phyloP scores from a whole-genome alignment of 2,797 vertebrate species.

The Cynodonichthys magdalenae region DNA sequence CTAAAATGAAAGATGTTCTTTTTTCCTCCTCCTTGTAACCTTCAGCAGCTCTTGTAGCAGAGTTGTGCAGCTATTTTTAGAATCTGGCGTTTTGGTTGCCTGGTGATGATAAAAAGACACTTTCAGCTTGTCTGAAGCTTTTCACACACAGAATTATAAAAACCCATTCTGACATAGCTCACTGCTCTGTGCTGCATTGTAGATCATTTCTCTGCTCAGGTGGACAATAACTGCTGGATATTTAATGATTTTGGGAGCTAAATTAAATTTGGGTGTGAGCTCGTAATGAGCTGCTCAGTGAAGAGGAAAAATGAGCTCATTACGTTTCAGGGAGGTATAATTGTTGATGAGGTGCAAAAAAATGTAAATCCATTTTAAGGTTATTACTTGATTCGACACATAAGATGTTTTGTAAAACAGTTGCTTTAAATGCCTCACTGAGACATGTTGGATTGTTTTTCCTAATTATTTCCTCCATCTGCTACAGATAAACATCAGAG shows the following conservation, averaged over 20 bases:
- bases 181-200: not conserved
- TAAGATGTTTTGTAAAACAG: no score
- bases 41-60: not conserved
- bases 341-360: no score
- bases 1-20: not conserved
- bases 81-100: slow-evolving; percentile 15
- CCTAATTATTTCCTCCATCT: not conserved
- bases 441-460: not conserved
- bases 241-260: not conserved
- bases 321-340: no score
- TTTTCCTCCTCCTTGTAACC: not conserved
- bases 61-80: not conserved
- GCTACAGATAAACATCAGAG: no score
- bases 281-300: not conserved
- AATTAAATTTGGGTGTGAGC: not conserved
- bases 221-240: not conserved
- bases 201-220: not conserved
- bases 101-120: slow-evolving; percentile 7
- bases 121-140: not conserved
- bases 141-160: not conserved
- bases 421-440: not conserved
- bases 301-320: not conserved
- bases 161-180: not conserved
- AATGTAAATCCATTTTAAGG: no score
- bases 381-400: no score